Percentiles rank a stretch among this genome's conserved stretches.
Conservation (phyloP, 2,888 invertebrate species). For the Desoria tigrina region DNA sequence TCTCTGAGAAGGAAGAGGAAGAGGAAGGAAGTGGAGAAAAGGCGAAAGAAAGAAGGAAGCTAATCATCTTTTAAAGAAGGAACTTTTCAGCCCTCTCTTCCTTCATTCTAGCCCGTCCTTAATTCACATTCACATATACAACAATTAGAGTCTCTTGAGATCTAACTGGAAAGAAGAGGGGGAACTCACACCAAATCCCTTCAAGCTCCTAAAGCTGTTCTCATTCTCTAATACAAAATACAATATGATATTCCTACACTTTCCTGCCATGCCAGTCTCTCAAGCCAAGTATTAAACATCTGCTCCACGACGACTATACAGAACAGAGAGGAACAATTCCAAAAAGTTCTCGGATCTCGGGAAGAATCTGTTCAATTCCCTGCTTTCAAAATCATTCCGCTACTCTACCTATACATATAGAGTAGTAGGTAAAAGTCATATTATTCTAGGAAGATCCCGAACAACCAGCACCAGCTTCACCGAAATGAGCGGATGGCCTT, state of each 20-base stretch:
- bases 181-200: conserved; percentile 11
- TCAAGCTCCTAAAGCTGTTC: no score
- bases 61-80: neutral
- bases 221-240: no score
- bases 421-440: no score
- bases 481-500: no score
- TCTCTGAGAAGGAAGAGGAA: no score
- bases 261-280: no score
- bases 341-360: neutral
- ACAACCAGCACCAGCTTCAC: no score
- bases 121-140: conserved; percentile 20
- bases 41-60: neutral
- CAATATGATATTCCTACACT: no score
- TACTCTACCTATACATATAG: neutral
- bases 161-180: neutral
- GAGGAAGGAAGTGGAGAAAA: neutral
- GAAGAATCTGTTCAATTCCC: conserved; percentile 10
- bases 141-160: conserved; percentile 15
- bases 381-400: neutral
- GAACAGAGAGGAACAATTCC: neutral
- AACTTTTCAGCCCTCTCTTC: neutral
- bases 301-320: conserved; percentile 3
- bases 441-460: no score
- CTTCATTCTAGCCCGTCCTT: neutral
- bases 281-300: no score